Evolutionary conservation across 2,888 invertebrate species (phyloP).

Genomic region (Chloroclysta siterata): DNA sequence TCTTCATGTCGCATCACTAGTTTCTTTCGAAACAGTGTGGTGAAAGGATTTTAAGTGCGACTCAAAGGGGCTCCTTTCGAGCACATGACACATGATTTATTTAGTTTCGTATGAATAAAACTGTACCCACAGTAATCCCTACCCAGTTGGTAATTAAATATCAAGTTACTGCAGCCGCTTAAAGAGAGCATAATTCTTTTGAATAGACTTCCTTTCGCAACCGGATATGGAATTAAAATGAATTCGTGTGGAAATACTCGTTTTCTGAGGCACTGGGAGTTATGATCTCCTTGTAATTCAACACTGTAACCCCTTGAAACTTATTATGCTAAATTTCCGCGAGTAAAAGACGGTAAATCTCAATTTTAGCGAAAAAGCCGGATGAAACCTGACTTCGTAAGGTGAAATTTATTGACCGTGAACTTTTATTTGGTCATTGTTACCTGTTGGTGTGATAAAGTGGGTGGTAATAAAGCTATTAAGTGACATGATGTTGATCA

Average conservation of each 20-base stretch:
- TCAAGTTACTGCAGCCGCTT: slow-evolving; percentile 5
- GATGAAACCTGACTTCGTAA: background rate
- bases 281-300: slow-evolving; percentile 39
- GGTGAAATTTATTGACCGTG: background rate
- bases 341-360: slow-evolving; percentile 2
- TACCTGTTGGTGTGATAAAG: background rate
- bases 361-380: slow-evolving; percentile 1
- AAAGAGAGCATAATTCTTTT: slow-evolving; percentile 15
- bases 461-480: background rate
- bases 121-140: background rate
- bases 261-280: slow-evolving; percentile 41
- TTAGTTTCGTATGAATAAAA: no score
- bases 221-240: slow-evolving; percentile 44
- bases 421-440: background rate
- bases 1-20: no score
- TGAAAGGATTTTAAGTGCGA: no score
- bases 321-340: slow-evolving; percentile 25
- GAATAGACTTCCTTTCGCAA: slow-evolving; percentile 9
- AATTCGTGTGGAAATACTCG: slow-evolving; percentile 38
- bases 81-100: no score
- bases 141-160: background rate
- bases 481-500: background rate
- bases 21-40: no score
- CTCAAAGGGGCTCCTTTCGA: no score
- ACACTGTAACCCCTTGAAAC: slow-evolving; percentile 30